A percentile compares a stretch with the other conserved stretches of the same genome.
These are phyloP conservation scores for Calyptomena viridis DNA, from an alignment of 2,113 vertebrate species.

Conservation along the genomic window DNA sequence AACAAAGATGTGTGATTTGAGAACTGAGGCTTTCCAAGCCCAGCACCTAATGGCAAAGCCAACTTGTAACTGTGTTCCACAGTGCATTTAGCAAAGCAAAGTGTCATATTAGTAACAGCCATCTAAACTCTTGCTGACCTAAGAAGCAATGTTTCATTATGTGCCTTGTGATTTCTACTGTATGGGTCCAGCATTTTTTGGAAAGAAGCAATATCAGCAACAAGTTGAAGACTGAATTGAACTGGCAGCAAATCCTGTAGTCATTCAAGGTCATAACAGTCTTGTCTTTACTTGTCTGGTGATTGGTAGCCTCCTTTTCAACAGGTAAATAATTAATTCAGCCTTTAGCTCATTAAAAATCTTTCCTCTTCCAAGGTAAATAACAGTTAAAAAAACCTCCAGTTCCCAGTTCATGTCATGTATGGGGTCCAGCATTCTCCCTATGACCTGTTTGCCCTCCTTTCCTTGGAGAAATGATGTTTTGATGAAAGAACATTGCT, in stretches of 20 bases:
- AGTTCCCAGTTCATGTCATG: background rate
- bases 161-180: slow-evolving; percentile 1
- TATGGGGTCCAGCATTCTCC: background rate
- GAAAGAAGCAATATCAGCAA: slow-evolving; percentile 40
- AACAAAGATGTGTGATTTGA: background rate
- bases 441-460: background rate
- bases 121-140: slow-evolving; percentile 1
- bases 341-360: slow-evolving; percentile 3
- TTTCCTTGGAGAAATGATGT: background rate
- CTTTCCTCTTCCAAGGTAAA: slow-evolving; percentile 29
- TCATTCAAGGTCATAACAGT: slow-evolving; percentile 35
- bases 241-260: slow-evolving; percentile 49
- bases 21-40: background rate
- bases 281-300: slow-evolving; percentile 8
- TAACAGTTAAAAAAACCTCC: background rate
- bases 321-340: slow-evolving; percentile 34
- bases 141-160: background rate
- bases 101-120: background rate
- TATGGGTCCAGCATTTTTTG: background rate
- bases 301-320: slow-evolving; percentile 35
- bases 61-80: background rate
- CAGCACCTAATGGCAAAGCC: background rate
- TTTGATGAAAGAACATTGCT: background rate
- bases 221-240: slow-evolving; percentile 25
- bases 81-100: background rate